Conservation (phyloP, 2,113 vertebrate genomes). For the Caloenas nicobarica region DNA sequence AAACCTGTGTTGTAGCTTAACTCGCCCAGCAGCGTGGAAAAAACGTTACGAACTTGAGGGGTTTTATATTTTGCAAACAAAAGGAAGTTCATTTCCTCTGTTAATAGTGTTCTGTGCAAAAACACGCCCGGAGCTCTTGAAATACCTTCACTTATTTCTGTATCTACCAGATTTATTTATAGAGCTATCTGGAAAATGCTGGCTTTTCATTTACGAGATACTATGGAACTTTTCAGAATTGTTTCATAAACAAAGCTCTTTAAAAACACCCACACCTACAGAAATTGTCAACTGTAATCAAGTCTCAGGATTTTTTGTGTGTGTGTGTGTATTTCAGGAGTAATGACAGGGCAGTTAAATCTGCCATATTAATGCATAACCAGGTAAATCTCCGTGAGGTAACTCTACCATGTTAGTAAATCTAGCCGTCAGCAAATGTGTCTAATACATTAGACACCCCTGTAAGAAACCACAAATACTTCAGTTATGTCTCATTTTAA, state of each 20-base stretch:
- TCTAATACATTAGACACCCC: neutral
- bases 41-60: neutral
- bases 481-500: neutral
- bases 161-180: slow-evolving; percentile 8
- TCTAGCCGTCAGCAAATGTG: neutral
- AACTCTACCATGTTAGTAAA: neutral
- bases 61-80: slow-evolving; percentile 8
- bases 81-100: slow-evolving; percentile 49
- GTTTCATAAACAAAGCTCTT: neutral
- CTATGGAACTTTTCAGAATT: neutral
- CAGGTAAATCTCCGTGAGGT: neutral
- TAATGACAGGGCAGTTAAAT: neutral
- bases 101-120: slow-evolving; percentile 1
- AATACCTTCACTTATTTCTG: slow-evolving; percentile 39
- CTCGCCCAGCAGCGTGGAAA: neutral
- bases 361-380: neutral
- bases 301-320: neutral
- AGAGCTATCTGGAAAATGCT: slow-evolving; percentile 3
- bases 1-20: neutral
- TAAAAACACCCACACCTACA: neutral
- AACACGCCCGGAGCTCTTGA: neutral
- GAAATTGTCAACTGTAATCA: neutral
- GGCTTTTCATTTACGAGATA: neutral
- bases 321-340: neutral
- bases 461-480: slow-evolving; percentile 10